Percentiles rank a stretch among this genome's conserved stretches.
phyloP scores from a whole-genome alignment of 2,797 vertebrate genomes.

The Lepus oiostolus region DNA sequence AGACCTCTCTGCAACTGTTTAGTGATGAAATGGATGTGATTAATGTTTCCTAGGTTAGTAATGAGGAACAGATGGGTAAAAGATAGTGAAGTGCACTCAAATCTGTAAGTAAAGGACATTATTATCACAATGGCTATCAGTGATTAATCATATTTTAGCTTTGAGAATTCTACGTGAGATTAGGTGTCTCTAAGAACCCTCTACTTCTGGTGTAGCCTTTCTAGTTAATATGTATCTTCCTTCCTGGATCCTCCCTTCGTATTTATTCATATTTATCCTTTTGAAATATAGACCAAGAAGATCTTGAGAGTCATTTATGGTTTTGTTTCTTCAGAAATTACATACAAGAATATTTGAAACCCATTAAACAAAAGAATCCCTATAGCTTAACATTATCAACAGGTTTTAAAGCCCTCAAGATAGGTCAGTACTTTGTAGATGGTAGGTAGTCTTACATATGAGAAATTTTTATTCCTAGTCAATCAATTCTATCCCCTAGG shows the following conservation, averaged over 20 bases:
- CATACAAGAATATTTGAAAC: conserved; percentile 16
- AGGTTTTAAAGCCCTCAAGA: background rate
- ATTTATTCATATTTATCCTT: background rate
- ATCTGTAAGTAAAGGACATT: background rate
- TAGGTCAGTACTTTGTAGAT: background rate
- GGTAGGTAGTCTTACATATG: background rate
- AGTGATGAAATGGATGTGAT: background rate
- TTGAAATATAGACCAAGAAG: background rate
- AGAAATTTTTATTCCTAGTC: background rate
- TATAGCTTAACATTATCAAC: background rate
- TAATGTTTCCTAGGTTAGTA: background rate
- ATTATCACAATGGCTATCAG: background rate
- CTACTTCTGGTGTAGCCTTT: background rate
- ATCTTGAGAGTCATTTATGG: background rate
- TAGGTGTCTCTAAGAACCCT: background rate
- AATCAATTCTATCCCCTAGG: background rate
- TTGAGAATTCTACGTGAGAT: conserved; percentile 48
- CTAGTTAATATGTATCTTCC: background rate
- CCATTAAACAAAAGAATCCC: background rate
- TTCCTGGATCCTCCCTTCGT: background rate
- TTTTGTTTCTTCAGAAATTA: background rate
- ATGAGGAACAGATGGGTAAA: background rate
- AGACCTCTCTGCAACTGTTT: background rate
- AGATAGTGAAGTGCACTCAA: background rate
- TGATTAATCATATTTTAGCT: conserved; percentile 10